These are phyloP conservation scores for Xenus cinereus DNA, from an alignment of 2,113 vertebrate species.

Conservation along the genomic window DNA sequence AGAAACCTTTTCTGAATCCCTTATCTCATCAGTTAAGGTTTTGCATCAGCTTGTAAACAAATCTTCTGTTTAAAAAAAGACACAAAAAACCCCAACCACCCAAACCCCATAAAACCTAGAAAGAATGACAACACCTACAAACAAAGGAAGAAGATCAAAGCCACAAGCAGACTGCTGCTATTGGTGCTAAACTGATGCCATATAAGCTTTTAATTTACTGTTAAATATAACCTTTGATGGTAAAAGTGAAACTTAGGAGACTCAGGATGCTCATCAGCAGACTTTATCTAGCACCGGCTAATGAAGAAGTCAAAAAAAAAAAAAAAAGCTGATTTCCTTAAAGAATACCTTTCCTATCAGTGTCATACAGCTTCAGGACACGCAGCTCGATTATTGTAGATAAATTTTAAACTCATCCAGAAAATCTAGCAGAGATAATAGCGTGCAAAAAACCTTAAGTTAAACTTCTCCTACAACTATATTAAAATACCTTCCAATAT, in stretches of 20 bases:
- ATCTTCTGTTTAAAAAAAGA: not conserved
- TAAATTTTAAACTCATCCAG: not conserved
- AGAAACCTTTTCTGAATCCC: not conserved
- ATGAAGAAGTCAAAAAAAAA: not conserved
- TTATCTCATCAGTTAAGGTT: not conserved
- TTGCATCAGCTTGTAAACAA: not conserved
- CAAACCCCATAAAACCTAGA: not conserved
- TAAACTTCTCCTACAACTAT: not conserved
- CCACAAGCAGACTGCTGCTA: not conserved
- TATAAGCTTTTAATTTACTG: not conserved
- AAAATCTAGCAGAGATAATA: not conserved
- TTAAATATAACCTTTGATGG: not conserved
- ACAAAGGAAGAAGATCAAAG: not conserved
- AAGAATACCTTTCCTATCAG: not conserved
- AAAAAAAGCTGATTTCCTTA: not conserved
- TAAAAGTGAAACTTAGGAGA: not conserved
- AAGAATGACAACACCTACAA: not conserved
- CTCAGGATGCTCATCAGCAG: not conserved
- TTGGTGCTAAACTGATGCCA: not conserved
- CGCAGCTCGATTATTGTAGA: not conserved
- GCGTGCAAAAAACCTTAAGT: not conserved
- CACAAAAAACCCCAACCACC: too few relatives aligned
- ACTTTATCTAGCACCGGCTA: not conserved
- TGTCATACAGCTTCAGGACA: not conserved
- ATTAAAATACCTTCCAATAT: not conserved